A percentile compares a stretch with the other conserved stretches of the same genome.
Evolutionary conservation across 2,113 vertebrate species (phyloP).

Genomic region (Perca schrenkii): DNA sequence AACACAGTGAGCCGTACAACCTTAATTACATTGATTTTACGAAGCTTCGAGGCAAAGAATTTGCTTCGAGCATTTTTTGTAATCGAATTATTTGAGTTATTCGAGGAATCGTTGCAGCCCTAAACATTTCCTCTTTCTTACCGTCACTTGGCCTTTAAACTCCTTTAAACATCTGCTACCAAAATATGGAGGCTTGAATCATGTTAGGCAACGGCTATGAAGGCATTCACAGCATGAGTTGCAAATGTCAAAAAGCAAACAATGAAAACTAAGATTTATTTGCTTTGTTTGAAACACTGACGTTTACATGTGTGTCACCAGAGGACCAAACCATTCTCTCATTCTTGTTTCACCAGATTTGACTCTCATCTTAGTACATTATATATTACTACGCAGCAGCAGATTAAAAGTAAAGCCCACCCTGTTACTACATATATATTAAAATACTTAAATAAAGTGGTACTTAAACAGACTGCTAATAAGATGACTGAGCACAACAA

Average conservation of each 20-base stretch:
- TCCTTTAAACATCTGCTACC: conserved; percentile 20
- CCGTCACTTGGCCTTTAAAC: neutral
- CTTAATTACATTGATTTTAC: too few relatives aligned
- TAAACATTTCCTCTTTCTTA: conserved; percentile 7
- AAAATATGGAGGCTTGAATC: conserved; percentile 2
- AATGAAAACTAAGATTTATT: neutral
- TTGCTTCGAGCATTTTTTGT: too few relatives aligned
- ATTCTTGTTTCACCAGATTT: neutral
- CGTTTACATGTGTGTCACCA: neutral
- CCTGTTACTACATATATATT: neutral
- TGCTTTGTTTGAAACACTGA: neutral
- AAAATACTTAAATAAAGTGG: neutral
- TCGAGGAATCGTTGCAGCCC: too few relatives aligned
- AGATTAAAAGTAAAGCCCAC: neutral
- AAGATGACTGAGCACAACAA: conserved; percentile 12
- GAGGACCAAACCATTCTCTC: neutral
- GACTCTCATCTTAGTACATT: neutral
- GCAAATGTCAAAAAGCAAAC: neutral
- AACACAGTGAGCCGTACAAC: too few relatives aligned
- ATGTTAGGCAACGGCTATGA: neutral
- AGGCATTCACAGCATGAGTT: neutral
- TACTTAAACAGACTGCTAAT: neutral
- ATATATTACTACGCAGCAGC: neutral
- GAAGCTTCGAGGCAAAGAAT: too few relatives aligned
- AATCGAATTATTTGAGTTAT: too few relatives aligned